phyloP scores from a whole-genome alignment of 2,888 invertebrate genomes.

The Drosophila recens region DNA sequence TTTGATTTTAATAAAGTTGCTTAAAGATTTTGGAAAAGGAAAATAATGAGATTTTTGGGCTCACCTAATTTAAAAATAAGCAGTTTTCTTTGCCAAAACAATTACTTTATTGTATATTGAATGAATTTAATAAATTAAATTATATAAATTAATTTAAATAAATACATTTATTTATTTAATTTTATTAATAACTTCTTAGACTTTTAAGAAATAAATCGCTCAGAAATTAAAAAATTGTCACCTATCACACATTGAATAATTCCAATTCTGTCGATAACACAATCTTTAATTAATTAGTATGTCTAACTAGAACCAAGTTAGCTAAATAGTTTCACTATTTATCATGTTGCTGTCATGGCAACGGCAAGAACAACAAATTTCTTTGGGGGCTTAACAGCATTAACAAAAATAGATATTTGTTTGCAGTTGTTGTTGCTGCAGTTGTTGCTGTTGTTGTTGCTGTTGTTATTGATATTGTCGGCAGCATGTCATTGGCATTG shows the following conservation, averaged over 20 bases:
- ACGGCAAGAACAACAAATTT: conserved; percentile 20
- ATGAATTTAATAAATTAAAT: no score
- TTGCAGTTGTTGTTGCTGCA: conserved; percentile 2
- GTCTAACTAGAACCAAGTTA: conserved; percentile 1
- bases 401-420: conserved; percentile 40
- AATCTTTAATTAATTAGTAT: conserved; percentile 12
- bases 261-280: conserved; percentile 28
- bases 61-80: no score
- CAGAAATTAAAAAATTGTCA: background rate
- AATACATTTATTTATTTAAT: no score
- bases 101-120: no score
- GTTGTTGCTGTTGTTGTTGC: background rate
- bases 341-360: conserved; percentile 37
- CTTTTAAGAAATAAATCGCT: background rate
- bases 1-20: no score
- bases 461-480: conserved; percentile 47
- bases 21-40: no score
- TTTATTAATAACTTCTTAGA: no score
- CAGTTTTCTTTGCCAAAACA: no score
- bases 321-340: conserved; percentile 14
- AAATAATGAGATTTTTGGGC: no score
- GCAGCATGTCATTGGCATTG: conserved; percentile 62
- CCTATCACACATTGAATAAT: conserved; percentile 7
- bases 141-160: no score
- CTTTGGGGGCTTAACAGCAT: conserved; percentile 30